Conservation (phyloP, 2,113 vertebrate species). For the Passerina amoena region DNA sequence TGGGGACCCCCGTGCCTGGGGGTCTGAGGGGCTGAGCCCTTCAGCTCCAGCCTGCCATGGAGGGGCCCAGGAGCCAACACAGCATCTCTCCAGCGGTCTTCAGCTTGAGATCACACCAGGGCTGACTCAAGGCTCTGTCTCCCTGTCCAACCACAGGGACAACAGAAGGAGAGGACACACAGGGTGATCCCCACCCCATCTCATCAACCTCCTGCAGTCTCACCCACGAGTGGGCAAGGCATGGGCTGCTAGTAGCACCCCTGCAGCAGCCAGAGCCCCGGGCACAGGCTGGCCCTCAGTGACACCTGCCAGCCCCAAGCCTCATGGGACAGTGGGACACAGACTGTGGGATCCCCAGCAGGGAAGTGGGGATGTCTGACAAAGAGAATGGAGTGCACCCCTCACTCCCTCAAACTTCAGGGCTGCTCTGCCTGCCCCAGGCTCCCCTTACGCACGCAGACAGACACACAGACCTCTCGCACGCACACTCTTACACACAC, state of each 20-base stretch:
- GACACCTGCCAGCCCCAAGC: neutral
- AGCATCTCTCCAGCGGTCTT: neutral
- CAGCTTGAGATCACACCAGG: neutral
- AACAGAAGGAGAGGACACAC: neutral
- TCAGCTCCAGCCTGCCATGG: neutral
- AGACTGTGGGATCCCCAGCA: accelerated
- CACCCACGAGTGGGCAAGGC: accelerated
- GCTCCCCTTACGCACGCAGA: neutral
- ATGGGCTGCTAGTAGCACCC: neutral
- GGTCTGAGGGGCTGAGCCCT: accelerated
- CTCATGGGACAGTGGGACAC: accelerated
- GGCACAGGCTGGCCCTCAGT: neutral
- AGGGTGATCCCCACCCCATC: accelerated
- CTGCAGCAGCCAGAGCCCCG: neutral
- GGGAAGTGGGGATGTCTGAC: neutral
- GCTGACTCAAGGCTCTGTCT: neutral
- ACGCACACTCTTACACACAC: neutral
- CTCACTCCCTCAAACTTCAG: neutral
- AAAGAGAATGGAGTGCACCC: neutral
- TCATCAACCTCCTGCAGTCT: neutral
- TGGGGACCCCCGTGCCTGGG: neutral
- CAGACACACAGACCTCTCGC: neutral
- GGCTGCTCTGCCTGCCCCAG: neutral
- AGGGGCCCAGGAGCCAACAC: neutral
- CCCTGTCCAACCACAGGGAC: neutral